Evolutionary conservation across 1,140 invertebrate species (phyloP).

Genomic region (Daktulosphaira vitifoliae): DNA sequence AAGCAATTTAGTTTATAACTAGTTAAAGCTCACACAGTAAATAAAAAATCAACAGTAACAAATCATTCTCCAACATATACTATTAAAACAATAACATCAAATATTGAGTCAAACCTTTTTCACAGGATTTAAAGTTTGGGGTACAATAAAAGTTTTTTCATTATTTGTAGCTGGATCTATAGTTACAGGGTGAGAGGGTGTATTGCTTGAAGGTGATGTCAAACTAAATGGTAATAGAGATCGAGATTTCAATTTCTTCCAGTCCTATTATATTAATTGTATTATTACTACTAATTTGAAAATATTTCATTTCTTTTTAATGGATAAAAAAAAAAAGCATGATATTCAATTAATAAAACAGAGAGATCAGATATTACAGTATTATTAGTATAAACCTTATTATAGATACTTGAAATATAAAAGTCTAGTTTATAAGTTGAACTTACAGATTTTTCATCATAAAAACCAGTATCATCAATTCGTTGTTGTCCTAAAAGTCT

Average conservation of each 20-base stretch:
- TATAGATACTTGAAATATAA: slow-evolving; percentile 12
- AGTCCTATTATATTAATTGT: slow-evolving; percentile 14
- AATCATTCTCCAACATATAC: no score
- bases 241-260: slow-evolving; percentile 33
- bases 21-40: no score
- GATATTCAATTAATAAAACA: slow-evolving; percentile 23
- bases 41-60: no score
- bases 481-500: slow-evolving; percentile 77
- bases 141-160: slow-evolving; percentile 27
- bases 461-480: slow-evolving; percentile 82
- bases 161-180: slow-evolving; percentile 27
- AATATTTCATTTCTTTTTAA: no score
- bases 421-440: neutral
- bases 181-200: slow-evolving; percentile 20
- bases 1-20: no score
- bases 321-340: slow-evolving; percentile 2
- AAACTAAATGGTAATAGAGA: slow-evolving; percentile 34
- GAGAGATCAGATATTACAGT: slow-evolving; percentile 14
- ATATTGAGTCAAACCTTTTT: slow-evolving; percentile 29
- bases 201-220: slow-evolving; percentile 23
- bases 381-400: slow-evolving; percentile 17
- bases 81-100: no score
- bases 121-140: slow-evolving; percentile 26
- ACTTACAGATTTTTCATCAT: slow-evolving; percentile 66
- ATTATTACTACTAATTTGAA: neutral